Conservation (phyloP, 2,888 invertebrate species). For the Strigamia transsilvanica region DNA sequence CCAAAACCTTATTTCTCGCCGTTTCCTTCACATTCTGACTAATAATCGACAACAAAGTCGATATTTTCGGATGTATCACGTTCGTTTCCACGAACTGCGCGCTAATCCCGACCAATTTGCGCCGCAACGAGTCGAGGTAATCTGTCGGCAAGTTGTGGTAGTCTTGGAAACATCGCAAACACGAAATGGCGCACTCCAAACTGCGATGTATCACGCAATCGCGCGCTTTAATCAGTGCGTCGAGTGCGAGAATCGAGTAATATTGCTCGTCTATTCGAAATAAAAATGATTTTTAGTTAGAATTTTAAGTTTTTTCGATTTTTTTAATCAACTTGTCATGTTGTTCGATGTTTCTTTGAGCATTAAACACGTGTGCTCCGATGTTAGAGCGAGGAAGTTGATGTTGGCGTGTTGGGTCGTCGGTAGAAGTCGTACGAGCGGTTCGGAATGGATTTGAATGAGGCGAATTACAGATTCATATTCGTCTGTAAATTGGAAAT, state of each 20-base stretch:
- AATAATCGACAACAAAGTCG: background rate
- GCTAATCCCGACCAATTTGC: background rate
- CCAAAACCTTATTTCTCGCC: background rate
- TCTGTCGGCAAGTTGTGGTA: background rate
- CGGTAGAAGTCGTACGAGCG: background rate
- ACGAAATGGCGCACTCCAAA: background rate
- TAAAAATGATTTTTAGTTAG: background rate
- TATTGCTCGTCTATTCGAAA: background rate
- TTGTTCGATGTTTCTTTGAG: background rate
- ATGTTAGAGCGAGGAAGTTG: background rate
- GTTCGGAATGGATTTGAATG: background rate
- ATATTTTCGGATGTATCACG: background rate
- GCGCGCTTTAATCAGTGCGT: background rate
- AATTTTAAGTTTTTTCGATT: background rate
- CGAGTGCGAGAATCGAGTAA: background rate
- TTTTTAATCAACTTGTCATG: background rate
- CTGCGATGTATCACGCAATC: constrained; percentile 5
- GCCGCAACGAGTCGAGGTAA: background rate
- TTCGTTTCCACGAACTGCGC: background rate
- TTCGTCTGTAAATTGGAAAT: background rate
- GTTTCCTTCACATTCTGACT: background rate
- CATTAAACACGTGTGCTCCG: background rate
- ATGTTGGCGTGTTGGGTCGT: background rate
- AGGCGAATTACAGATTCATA: background rate
- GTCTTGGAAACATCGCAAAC: background rate